Conservation (phyloP, 2,113 vertebrate species). For the Tiliqua scincoides region DNA sequence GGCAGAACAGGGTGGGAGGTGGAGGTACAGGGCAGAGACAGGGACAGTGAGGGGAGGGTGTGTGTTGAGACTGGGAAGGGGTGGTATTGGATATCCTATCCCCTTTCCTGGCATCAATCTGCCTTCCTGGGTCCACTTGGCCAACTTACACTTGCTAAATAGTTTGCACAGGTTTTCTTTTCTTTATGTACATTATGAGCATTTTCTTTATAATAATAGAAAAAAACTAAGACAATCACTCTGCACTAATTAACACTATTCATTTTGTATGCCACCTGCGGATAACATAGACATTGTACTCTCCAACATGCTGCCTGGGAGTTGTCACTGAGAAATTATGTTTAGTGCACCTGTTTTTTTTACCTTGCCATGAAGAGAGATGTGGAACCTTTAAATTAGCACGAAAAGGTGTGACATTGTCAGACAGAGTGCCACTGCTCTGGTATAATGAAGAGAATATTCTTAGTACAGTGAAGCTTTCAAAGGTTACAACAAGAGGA, state of each 20-base stretch:
- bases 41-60: too few species aligned
- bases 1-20: too few species aligned
- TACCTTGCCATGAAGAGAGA: not conserved
- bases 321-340: constrained; percentile 4
- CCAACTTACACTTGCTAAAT: too few species aligned
- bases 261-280: not conserved
- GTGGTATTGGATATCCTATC: too few species aligned
- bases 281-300: not conserved
- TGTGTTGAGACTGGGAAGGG: too few species aligned
- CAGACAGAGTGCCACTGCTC: not conserved
- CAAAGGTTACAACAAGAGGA: not conserved
- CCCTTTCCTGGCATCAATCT: too few species aligned
- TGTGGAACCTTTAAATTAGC: not conserved
- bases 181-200: not conserved
- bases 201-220: not conserved
- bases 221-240: not conserved
- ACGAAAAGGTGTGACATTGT: not conserved
- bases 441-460: constrained; percentile 14
- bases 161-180: not conserved
- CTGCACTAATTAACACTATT: not conserved
- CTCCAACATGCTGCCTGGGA: constrained; percentile 10
- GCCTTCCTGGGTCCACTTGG: too few species aligned
- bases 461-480: not conserved
- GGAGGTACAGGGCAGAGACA: too few species aligned
- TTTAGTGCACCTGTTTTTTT: not conserved